Evolutionary conservation across 2,888 invertebrate genomes (phyloP), one percentile per base, ranked within the genome.

Genomic region (Drosophila setosimentum): DNA sequence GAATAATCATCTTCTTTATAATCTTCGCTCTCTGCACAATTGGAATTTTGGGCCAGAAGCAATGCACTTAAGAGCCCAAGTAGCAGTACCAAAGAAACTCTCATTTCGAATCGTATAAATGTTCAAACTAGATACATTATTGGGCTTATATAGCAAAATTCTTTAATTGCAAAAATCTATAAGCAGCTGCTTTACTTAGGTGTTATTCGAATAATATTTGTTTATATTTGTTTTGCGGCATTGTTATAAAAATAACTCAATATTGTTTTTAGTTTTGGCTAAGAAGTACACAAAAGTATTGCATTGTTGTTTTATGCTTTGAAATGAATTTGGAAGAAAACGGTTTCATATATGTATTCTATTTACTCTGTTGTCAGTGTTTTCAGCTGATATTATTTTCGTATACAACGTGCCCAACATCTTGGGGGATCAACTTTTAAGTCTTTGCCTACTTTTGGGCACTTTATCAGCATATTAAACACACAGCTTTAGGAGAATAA

Each of bases 381-480:
- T 42, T 42, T 42, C 13, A 24, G 24, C 16, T 8, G 45, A 18
- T 5, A n/a, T 16, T 8, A 2, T 7, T 11, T 24, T 33, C 24
- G 10, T 8, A 21, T 13, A 32, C 8, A 24, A 24, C 16, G 21
- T n/a, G 8, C 18, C n/a, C 13, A 40, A 13, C 21, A 42, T 30
- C 33, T 45, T n/a, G n/a, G n/a, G n/a, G n/a, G n/a, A 49, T 29
- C 24, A 58, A n/a, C 49, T 53, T 62, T 33, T 33, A 40, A 58
- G 33, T 33, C 32, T 11, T 63, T 63, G 42, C 50, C 32, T 51
- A 50, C 55, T 66, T 69, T 51, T 37, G 16, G 37, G 33, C 30
- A 53, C 49, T 61, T 71, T 68, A 54, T 51, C 57, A 73, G 59
- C 16, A 64, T 66, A 68, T 82, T 74, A 64, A 77, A 49, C 70